phyloP scores from a whole-genome alignment of 2,888 invertebrate species.

The Formica aserva region DNA sequence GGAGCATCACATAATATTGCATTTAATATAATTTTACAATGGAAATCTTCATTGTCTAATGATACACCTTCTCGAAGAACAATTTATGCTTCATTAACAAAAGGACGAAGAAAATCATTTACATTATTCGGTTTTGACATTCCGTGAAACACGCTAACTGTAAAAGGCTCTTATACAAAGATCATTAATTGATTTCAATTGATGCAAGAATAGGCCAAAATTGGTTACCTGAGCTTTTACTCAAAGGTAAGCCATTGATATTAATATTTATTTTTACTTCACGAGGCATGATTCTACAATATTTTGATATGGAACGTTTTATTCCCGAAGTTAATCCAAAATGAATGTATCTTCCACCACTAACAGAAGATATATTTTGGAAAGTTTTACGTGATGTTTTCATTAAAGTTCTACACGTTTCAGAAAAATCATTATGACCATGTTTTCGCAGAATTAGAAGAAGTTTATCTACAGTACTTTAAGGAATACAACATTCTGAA shows the following conservation, averaged over 20 bases:
- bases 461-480: not conserved
- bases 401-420: slow-evolving; percentile 2
- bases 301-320: not conserved
- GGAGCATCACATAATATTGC: slow-evolving; percentile 1
- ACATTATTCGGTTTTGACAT: not conserved
- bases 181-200: not conserved
- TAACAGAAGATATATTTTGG: not conserved
- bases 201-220: slow-evolving; percentile 19
- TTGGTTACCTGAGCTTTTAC: not conserved
- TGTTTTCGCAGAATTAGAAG: not conserved
- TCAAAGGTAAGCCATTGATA: not conserved
- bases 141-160: not conserved
- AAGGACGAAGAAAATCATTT: not conserved
- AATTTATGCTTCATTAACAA: slow-evolving; percentile 3
- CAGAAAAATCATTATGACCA: not conserved
- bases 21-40: slow-evolving; percentile 2
- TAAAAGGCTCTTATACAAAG: not conserved
- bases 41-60: not conserved
- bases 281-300: not conserved
- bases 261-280: not conserved
- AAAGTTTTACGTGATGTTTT: slow-evolving; percentile 1
- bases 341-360: slow-evolving; percentile 11
- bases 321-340: not conserved
- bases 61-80: not conserved
- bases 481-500: not conserved